phyloP scores from a whole-genome alignment of 2,113 vertebrate species.

The Lepus timidus region DNA sequence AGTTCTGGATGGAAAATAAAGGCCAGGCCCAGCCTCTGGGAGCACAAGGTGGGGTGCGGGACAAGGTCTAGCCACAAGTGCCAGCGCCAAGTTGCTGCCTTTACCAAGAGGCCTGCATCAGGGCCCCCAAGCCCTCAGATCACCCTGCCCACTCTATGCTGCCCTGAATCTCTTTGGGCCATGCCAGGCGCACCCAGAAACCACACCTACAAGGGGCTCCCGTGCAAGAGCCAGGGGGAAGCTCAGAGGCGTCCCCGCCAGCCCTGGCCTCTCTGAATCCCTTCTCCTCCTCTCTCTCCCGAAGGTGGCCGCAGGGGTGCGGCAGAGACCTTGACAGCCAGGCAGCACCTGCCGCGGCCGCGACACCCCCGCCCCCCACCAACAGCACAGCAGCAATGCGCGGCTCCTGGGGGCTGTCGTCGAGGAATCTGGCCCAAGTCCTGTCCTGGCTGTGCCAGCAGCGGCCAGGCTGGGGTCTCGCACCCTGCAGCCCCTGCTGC shows the following conservation, averaged over 20 bases:
- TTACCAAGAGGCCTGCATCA: background rate
- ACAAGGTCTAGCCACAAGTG: background rate
- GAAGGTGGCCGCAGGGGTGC: background rate
- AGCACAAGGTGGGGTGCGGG: background rate
- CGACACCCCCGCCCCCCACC: background rate
- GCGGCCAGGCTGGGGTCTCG: background rate
- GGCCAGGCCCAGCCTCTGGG: background rate
- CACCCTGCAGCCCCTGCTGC: background rate
- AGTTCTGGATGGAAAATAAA: constrained; percentile 18
- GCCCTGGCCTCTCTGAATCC: background rate
- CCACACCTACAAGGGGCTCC: background rate
- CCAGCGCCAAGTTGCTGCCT: background rate
- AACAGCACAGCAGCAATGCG: background rate
- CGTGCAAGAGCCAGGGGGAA: background rate
- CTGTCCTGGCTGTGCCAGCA: background rate
- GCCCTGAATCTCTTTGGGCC: background rate
- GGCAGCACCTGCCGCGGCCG: background rate
- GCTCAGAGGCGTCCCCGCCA: background rate
- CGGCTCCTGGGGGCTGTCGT: background rate
- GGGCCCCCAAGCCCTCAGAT: background rate
- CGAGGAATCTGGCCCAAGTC: background rate
- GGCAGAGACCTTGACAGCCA: background rate
- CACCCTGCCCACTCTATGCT: background rate
- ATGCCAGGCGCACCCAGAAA: background rate
- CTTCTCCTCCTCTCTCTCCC: background rate